phyloP scores from a whole-genome alignment of 2,888 invertebrate genomes.

The Phymatocera aterrima region DNA sequence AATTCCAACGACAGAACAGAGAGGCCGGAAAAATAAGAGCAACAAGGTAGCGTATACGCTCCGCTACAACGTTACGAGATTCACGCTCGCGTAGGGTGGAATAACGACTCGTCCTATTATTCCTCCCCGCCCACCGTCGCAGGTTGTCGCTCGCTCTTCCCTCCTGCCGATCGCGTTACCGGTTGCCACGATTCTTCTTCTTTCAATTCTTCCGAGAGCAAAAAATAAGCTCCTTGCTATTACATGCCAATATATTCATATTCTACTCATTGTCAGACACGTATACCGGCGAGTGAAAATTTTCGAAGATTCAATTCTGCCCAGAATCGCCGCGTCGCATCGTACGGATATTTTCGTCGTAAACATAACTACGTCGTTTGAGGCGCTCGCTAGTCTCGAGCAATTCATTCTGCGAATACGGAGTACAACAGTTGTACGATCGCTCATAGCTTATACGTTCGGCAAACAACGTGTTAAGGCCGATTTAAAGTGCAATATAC shows the following conservation, averaged over 20 bases:
- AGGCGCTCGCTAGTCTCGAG: conserved; percentile 6
- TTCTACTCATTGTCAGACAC: background rate
- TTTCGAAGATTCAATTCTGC: background rate
- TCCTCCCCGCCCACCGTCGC: background rate
- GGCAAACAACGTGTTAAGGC: conserved; percentile 31
- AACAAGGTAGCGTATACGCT: background rate
- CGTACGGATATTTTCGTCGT: background rate
- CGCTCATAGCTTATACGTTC: too few species aligned
- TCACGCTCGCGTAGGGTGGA: background rate
- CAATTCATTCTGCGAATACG: conserved; percentile 9
- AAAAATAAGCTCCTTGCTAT: background rate
- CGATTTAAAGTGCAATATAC: background rate
- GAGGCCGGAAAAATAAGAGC: background rate
- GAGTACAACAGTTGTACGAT: too few species aligned
- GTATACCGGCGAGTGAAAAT: too few species aligned
- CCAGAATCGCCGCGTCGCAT: background rate
- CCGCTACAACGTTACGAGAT: too few species aligned
- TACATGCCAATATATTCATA: background rate
- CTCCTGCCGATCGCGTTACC: background rate
- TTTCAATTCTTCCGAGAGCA: background rate
- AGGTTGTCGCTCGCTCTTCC: background rate
- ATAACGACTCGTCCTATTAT: conserved; percentile 19
- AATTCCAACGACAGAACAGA: background rate
- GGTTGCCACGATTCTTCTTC: background rate
- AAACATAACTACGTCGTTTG: conserved; percentile 30